Conservation (phyloP, 2,113 vertebrate species). For the Corydoras sp. region DNA sequence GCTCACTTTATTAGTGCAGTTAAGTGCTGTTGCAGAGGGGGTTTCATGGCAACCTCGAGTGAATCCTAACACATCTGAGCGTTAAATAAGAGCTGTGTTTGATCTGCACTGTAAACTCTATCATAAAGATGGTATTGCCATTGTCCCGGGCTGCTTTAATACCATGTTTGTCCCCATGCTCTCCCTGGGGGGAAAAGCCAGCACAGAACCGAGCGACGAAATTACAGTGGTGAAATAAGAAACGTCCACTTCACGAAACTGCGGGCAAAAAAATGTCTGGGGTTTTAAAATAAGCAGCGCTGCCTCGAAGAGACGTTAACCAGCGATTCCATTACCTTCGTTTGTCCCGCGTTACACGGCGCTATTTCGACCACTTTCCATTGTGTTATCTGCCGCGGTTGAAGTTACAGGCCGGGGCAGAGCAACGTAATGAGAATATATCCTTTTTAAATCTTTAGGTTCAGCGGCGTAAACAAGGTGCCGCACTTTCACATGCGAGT, state of each 20-base stretch:
- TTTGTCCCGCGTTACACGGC: too few relatives aligned
- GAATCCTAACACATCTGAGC: constrained; percentile 25
- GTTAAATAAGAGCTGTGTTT: constrained; percentile 26
- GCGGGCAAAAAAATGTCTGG: constrained; percentile 5
- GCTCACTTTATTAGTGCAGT: constrained; percentile 28
- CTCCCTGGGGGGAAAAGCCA: not conserved
- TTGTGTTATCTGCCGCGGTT: too few relatives aligned
- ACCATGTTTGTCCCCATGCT: constrained; percentile 24
- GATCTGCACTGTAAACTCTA: constrained; percentile 37
- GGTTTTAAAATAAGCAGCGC: constrained; percentile 4
- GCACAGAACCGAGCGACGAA: not conserved
- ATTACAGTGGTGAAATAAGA: constrained; percentile 16
- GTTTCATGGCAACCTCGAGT: constrained; percentile 26
- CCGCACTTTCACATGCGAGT: too few relatives aligned
- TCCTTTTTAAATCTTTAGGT: too few relatives aligned
- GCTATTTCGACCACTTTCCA: too few relatives aligned
- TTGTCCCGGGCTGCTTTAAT: constrained; percentile 25
- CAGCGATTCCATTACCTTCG: too few relatives aligned
- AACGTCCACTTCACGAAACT: constrained; percentile 8
- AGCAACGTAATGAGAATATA: too few relatives aligned
- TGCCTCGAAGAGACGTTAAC: not conserved
- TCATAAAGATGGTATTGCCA: constrained; percentile 31
- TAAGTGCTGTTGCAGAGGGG: constrained; percentile 34
- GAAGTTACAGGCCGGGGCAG: too few relatives aligned
- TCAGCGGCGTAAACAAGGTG: too few relatives aligned